Evolutionary conservation across 2,888 invertebrate genomes (phyloP).

Genomic region (Polyommatus iphigenia): DNA sequence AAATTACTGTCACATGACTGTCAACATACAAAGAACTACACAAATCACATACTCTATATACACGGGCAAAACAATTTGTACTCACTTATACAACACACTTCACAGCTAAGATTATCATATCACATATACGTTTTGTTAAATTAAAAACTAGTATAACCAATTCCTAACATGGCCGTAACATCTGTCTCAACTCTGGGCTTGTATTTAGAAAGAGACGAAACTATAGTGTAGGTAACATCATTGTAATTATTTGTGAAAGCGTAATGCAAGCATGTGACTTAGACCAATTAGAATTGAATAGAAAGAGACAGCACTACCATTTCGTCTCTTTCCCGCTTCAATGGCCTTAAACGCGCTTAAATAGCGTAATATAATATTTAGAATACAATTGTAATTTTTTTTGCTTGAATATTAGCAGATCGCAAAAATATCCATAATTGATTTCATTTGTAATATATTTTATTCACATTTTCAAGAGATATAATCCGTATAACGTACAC

Average conservation of each 20-base stretch:
- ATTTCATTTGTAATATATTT: background rate
- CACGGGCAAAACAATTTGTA: slow-evolving; percentile 8
- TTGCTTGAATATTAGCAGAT: background rate
- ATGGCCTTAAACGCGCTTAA: background rate
- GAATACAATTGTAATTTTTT: background rate
- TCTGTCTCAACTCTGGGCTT: background rate
- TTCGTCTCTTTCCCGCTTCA: background rate
- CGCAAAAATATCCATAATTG: background rate
- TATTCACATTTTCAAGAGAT: background rate
- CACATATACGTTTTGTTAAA: slow-evolving; percentile 26
- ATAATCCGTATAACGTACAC: background rate
- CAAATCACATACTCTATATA: slow-evolving; percentile 9
- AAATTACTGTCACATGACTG: background rate
- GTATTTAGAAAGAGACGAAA: background rate
- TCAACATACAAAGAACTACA: background rate
- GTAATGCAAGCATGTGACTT: background rate
- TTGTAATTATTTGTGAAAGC: slow-evolving; percentile 10
- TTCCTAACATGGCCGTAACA: slow-evolving; percentile 8
- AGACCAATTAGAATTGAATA: background rate
- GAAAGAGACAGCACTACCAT: background rate
- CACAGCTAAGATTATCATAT: slow-evolving; percentile 22
- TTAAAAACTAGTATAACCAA: slow-evolving; percentile 14
- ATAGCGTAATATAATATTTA: background rate
- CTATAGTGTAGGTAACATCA: background rate
- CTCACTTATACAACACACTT: background rate